These are phyloP conservation scores for Desoria tigrina DNA, from an alignment of 2,888 invertebrate species.

Conservation along the genomic window DNA sequence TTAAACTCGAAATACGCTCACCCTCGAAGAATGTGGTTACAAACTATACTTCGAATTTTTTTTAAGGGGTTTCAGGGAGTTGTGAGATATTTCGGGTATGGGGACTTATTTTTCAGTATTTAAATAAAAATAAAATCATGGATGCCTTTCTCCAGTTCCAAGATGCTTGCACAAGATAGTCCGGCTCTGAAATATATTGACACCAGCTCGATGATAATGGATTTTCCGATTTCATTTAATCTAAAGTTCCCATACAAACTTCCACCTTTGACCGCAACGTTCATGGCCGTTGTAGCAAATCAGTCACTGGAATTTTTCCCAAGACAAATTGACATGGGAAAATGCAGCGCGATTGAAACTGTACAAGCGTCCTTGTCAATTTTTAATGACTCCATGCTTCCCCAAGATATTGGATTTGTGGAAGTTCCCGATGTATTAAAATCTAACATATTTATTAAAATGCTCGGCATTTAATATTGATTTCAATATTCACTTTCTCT, in stretches of 20 bases:
- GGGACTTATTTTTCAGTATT: too few relatives aligned
- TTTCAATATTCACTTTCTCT: too few relatives aligned
- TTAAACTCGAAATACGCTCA: too few relatives aligned
- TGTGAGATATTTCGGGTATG: too few relatives aligned
- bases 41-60: too few relatives aligned
- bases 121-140: too few relatives aligned
- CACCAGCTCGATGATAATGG: constrained; percentile 26
- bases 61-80: too few relatives aligned
- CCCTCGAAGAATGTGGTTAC: too few relatives aligned
- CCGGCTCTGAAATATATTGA: constrained; percentile 22
- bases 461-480: neutral
- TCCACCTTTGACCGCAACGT: constrained; percentile 26
- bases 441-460: neutral
- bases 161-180: neutral
- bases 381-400: constrained; percentile 21
- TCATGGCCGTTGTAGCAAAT: constrained; percentile 30
- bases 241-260: constrained; percentile 24
- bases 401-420: constrained; percentile 34
- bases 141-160: neutral
- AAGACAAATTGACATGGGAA: constrained; percentile 29
- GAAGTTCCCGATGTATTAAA: constrained; percentile 31
- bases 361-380: constrained; percentile 18
- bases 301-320: constrained; percentile 24
- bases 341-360: constrained; percentile 29
- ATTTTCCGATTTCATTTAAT: constrained; percentile 38